A percentile compares a stretch with the other conserved stretches of the same genome.
Conservation (phyloP, 2,888 invertebrate genomes). For the Polyommatus icarus region DNA sequence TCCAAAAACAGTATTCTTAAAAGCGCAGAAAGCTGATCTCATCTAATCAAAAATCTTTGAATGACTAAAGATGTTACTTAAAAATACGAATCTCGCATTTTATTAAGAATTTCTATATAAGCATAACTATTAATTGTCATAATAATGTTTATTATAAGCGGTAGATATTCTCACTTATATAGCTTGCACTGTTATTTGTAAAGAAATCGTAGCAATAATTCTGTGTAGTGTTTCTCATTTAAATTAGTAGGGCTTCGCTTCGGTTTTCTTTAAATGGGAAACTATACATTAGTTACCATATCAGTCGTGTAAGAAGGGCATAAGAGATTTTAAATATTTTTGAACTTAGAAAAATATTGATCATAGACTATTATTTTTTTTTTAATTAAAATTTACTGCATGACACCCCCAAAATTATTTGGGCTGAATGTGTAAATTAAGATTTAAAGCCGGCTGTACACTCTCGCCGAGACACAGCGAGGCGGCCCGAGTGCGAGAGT, state of each 20-base stretch:
- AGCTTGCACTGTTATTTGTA: conserved; percentile 71
- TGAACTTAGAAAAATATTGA: conserved; percentile 9
- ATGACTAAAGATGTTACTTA: neutral
- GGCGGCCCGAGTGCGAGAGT: no score
- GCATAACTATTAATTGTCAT: conserved; percentile 21
- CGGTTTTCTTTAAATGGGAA: conserved; percentile 25
- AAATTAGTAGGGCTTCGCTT: conserved; percentile 24
- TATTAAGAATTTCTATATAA: neutral
- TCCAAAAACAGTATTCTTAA: neutral
- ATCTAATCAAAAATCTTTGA: no score
- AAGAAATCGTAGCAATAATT: conserved; percentile 60
- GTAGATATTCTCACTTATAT: conserved; percentile 63
- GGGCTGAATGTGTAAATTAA: neutral
- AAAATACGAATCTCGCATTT: neutral
- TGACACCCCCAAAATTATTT: neutral
- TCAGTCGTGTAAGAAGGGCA: conserved; percentile 51
- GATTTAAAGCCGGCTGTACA: no score
- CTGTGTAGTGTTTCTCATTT: conserved; percentile 33
- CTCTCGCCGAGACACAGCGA: no score
- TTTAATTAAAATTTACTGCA: neutral
- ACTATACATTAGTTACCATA: conserved; percentile 44
- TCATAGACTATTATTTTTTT: conserved; percentile 10
- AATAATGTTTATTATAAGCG: conserved; percentile 31
- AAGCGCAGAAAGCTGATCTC: neutral
- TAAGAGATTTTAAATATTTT: conserved; percentile 9